Evolutionary conservation across 2,113 vertebrate genomes (phyloP).

Genomic region (Zingel zingel): DNA sequence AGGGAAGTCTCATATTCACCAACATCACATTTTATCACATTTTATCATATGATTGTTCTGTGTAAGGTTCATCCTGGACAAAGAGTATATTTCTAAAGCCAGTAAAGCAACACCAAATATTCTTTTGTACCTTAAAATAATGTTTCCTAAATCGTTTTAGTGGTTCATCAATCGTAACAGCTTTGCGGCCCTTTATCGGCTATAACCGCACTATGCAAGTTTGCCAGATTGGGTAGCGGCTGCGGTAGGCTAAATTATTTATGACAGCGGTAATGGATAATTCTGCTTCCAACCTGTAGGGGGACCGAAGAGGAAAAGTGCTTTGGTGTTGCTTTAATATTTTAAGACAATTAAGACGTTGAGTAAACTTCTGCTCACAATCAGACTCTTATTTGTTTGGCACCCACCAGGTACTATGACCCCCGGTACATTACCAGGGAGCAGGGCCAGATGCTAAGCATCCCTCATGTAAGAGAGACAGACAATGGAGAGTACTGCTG

Average conservation of each 20-base stretch:
- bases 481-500: conserved; percentile 97
- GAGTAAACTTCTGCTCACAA: background rate
- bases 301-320: too few relatives aligned
- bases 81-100: conserved; percentile 1
- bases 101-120: too few relatives aligned
- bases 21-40: background rate
- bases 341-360: background rate
- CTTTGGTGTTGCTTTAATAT: background rate
- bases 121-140: too few relatives aligned
- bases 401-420: conserved; percentile 89
- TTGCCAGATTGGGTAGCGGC: too few relatives aligned
- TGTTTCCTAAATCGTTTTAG: too few relatives aligned
- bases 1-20: background rate
- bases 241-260: too few relatives aligned
- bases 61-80: background rate
- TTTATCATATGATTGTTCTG: background rate
- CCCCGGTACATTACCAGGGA: conserved; percentile 91
- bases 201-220: too few relatives aligned
- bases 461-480: conserved; percentile 91
- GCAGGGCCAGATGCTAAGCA: conserved; percentile 93
- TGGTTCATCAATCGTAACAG: too few relatives aligned
- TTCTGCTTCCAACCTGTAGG: too few relatives aligned
- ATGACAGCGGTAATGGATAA: too few relatives aligned
- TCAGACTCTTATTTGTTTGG: background rate
- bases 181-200: too few relatives aligned